Evolutionary conservation across 1,140 invertebrate genomes (phyloP).

Genomic region (Aphelinus atriplicis): DNA sequence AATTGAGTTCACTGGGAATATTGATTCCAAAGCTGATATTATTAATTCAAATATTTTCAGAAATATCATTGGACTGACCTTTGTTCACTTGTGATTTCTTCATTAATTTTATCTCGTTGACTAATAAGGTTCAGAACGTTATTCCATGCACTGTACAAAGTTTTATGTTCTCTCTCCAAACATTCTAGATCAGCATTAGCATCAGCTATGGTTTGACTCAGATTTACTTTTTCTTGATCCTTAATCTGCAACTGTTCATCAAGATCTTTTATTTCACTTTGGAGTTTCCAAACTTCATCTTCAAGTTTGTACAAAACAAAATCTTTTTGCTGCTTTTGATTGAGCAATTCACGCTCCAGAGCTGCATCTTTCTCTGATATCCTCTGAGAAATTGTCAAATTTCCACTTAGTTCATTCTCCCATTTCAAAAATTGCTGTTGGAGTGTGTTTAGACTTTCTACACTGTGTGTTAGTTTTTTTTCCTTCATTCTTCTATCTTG

Average conservation of each 20-base stretch:
- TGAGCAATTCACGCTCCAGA: constrained; percentile 62
- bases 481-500: constrained; percentile 57
- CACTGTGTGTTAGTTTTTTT: constrained; percentile 57
- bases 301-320: constrained; percentile 66
- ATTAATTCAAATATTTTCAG: constrained; percentile 13
- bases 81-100: constrained; percentile 70
- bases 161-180: constrained; percentile 74
- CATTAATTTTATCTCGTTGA: constrained; percentile 73
- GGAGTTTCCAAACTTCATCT: constrained; percentile 66
- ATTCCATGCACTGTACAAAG: constrained; percentile 77
- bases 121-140: constrained; percentile 75
- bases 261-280: constrained; percentile 63
- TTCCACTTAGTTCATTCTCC: constrained; percentile 65
- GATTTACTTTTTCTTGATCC: constrained; percentile 59
- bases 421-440: constrained; percentile 64
- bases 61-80: constrained; percentile 54
- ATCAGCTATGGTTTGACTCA: constrained; percentile 67
- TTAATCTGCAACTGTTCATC: constrained; percentile 63
- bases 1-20: no score
- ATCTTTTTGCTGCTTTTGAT: constrained; percentile 67
- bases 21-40: neutral
- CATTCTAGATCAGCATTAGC: constrained; percentile 77
- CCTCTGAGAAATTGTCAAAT: constrained; percentile 64
- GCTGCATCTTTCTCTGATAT: constrained; percentile 66
- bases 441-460: constrained; percentile 59